phyloP scores from a whole-genome alignment of 2,797 vertebrate genomes.

The Bryconaethiops microstoma region DNA sequence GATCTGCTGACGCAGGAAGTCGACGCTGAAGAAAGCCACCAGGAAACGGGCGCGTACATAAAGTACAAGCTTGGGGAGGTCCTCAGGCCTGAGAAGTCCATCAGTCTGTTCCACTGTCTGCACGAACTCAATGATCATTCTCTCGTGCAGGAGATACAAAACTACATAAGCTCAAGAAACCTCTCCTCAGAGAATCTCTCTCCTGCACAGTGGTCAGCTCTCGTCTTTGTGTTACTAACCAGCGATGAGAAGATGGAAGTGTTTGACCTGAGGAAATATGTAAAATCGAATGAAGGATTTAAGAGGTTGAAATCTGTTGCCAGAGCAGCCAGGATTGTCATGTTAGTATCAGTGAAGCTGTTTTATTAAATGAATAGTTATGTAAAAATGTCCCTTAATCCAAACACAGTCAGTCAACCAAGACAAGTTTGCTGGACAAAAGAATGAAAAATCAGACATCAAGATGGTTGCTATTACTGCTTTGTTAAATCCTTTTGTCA shows the following conservation, averaged over 20 bases:
- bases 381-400: no score
- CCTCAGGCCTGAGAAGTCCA: slow-evolving; percentile 41
- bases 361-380: neutral
- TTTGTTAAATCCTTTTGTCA: no score
- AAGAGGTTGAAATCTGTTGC: slow-evolving; percentile 43
- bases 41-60: slow-evolving; percentile 37
- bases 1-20: slow-evolving; percentile 20
- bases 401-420: no score
- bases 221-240: slow-evolving; percentile 55
- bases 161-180: slow-evolving; percentile 35
- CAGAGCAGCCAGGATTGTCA: slow-evolving; percentile 38
- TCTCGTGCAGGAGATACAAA: slow-evolving; percentile 48
- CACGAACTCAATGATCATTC: slow-evolving; percentile 44
- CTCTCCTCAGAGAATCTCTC: slow-evolving; percentile 45
- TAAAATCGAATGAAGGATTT: slow-evolving; percentile 47
- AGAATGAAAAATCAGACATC: no score
- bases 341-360: slow-evolving; percentile 34
- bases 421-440: no score
- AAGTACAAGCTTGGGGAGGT: slow-evolving; percentile 36
- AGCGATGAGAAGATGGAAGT: slow-evolving; percentile 45
- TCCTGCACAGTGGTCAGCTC: slow-evolving; percentile 53
- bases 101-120: slow-evolving; percentile 50
- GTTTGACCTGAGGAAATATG: slow-evolving; percentile 54
- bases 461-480: neutral
- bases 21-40: neutral